Percentiles rank a stretch among this genome's conserved stretches.
Conservation (phyloP, 1,140 invertebrate species). For the Ditylenchus dipsaci region DNA sequence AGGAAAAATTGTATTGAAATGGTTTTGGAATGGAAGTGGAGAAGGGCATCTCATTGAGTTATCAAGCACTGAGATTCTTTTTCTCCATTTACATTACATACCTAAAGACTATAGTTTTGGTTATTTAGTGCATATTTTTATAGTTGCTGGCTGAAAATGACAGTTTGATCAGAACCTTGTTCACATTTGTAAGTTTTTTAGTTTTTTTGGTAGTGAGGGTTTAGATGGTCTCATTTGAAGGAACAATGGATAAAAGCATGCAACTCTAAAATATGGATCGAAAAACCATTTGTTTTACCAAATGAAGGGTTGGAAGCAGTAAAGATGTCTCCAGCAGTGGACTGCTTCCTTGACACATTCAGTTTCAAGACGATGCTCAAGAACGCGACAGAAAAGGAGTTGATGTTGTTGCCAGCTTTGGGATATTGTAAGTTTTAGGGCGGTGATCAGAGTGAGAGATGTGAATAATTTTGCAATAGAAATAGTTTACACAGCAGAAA, state of each 20-base stretch:
- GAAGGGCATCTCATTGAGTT: conserved; percentile 41
- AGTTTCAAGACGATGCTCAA: conserved; percentile 31
- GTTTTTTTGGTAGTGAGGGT: too few species aligned
- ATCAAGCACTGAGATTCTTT: conserved; percentile 41
- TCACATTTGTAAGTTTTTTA: conserved; percentile 39
- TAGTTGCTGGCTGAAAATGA: conserved; percentile 37
- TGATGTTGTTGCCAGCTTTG: conserved; percentile 34
- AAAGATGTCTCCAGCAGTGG: conserved; percentile 12
- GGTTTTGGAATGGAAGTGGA: conserved; percentile 32
- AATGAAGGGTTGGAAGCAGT: conserved; percentile 1
- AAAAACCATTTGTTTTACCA: conserved; percentile 37
- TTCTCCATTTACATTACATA: conserved; percentile 45
- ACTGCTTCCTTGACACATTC: conserved; percentile 33
- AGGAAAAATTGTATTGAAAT: too few species aligned
- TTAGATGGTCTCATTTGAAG: too few species aligned
- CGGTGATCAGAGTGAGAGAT: not conserved
- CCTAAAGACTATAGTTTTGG: conserved; percentile 14
- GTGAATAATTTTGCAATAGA: not conserved
- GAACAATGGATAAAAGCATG: conserved; percentile 28
- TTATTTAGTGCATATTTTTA: too few species aligned
- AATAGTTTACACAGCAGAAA: too few species aligned
- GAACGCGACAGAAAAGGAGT: conserved; percentile 27
- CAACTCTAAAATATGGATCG: conserved; percentile 30
- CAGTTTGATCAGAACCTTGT: conserved; percentile 26
- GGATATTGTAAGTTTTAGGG: conserved; percentile 29